Base-by-base conservation (phyloP, 2,888 invertebrate species). In the Sarcophaga rosellei region DNA sequence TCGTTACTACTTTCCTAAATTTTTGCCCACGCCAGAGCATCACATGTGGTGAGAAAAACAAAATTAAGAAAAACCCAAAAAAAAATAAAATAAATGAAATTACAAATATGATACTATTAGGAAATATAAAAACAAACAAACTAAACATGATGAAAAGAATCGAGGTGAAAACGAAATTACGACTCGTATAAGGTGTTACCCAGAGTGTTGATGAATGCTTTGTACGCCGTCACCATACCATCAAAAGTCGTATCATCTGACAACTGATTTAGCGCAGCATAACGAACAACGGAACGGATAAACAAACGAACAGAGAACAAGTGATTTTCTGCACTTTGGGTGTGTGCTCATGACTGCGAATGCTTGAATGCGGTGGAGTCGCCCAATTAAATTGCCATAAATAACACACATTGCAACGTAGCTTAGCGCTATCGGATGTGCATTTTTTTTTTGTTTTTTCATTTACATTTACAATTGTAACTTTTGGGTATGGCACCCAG, bases 321-420 rank as follows among this genome's bases (percentile, higher is more conserved):
- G 85, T 86, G 84, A 84, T 84, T 82, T 87, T 81, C 81, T 76
- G 69, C 82, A 59, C 70, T 74, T 35, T 79, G 85, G 81, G 81
- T 82, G 84, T 87, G 87, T 84, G 65, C 77, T 79, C 84, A 62
- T 53, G 62, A n/a, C 77, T 76, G 76, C 77, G 62, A 74, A 77
- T 66, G 84, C 63, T 84, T 62, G 61, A 78, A 62, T 76, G 72
- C 81, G 79, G 72, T 83, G 83, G 81, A 82, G 82, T 80, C 80
- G 74, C 80, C 86, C 86, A 88, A 88, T 85, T 88, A 83, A 86
- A 88, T 85, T 85, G 84, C 86, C 80, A 85, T 88, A 84, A 88
- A 86, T 82, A 84, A 83, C 84, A 86, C 44, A 74, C 82, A 79
- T 47, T 77, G 77, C 44, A 81, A 74, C 80, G 69, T 77, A 79